Evolutionary conservation across 2,797 vertebrate genomes (phyloP).

Genomic region (Petrocephalus sullivani): DNA sequence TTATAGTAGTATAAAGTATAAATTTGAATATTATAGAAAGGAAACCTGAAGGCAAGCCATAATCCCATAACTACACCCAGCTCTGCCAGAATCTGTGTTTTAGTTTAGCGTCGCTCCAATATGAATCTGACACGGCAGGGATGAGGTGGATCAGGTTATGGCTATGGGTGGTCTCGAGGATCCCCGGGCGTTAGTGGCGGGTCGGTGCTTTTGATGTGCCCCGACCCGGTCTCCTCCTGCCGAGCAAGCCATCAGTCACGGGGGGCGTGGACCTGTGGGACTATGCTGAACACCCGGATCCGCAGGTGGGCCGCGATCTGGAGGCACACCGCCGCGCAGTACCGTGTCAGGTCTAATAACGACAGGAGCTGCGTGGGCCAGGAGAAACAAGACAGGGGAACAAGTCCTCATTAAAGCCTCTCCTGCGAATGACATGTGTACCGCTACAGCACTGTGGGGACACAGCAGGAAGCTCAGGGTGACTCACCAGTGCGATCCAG

Average conservation of each 20-base stretch:
- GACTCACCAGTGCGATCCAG: slow-evolving; percentile 87
- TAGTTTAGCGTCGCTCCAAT: slow-evolving; percentile 31
- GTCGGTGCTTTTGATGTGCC: slow-evolving; percentile 49
- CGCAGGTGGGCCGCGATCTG: slow-evolving; percentile 90
- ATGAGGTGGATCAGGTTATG: slow-evolving; percentile 62
- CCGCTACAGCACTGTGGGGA: background rate
- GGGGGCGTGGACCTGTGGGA: slow-evolving; percentile 69
- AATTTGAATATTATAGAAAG: background rate
- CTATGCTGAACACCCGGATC: slow-evolving; percentile 88
- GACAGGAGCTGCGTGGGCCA: slow-evolving; percentile 71
- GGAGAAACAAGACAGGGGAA: background rate
- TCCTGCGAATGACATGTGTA: background rate
- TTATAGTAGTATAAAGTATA: background rate
- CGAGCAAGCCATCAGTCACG: slow-evolving; percentile 82
- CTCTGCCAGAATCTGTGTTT: background rate
- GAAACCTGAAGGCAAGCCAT: slow-evolving; percentile 18
- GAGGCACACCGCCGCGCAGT: slow-evolving; percentile 82
- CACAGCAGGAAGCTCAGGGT: background rate
- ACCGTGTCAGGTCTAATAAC: slow-evolving; percentile 79
- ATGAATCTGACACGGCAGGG: slow-evolving; percentile 6
- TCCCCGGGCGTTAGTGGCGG: slow-evolving; percentile 69
- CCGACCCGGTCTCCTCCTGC: slow-evolving; percentile 72
- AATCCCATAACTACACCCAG: slow-evolving; percentile 15
- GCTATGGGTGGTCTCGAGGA: slow-evolving; percentile 40
- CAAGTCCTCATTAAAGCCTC: background rate